Evolutionary conservation across 1,140 invertebrate genomes (phyloP).

Genomic region (Drosophila parabipectinata): DNA sequence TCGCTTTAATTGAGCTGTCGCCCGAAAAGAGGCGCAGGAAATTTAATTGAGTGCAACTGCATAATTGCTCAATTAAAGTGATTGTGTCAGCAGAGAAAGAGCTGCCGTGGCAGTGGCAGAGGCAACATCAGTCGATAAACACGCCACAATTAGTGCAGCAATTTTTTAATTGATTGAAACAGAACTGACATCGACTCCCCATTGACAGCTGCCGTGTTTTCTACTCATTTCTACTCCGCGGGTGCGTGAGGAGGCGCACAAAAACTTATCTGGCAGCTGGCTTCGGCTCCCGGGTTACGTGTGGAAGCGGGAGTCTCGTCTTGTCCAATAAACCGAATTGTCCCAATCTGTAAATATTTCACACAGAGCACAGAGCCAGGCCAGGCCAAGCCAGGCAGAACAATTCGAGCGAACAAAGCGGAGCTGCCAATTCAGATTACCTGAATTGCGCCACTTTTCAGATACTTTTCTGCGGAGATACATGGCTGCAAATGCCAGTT

Average conservation of each 20-base stretch:
- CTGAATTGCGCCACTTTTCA: slow-evolving; percentile 37
- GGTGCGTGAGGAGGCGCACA: slow-evolving; percentile 45
- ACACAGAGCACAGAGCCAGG: slow-evolving; percentile 8
- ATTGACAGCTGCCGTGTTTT: slow-evolving; percentile 43
- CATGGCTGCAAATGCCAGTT: slow-evolving; percentile 35
- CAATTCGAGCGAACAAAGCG: slow-evolving; percentile 27
- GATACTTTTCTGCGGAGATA: slow-evolving; percentile 38
- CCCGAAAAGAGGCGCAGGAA: slow-evolving; percentile 27
- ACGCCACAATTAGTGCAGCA: slow-evolving; percentile 65
- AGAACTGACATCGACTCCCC: slow-evolving; percentile 39
- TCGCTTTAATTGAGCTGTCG: slow-evolving; percentile 37
- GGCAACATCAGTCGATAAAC: slow-evolving; percentile 36
- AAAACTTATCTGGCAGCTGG: slow-evolving; percentile 27
- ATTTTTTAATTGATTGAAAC: slow-evolving; percentile 71
- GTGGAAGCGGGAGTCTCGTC: slow-evolving; percentile 12
- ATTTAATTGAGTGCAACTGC: slow-evolving; percentile 77
- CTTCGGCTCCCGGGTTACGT: slow-evolving; percentile 20
- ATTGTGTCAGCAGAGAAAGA: slow-evolving; percentile 49
- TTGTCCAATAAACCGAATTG: slow-evolving; percentile 36
- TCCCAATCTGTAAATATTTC: slow-evolving; percentile 40
- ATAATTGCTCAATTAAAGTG: slow-evolving; percentile 79
- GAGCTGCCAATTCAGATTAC: slow-evolving; percentile 42
- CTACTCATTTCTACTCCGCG: background rate
- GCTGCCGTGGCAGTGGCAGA: background rate
- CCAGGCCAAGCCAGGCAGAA: background rate